phyloP scores from a whole-genome alignment of 2,888 invertebrate species.

The Drosophila cognata region DNA sequence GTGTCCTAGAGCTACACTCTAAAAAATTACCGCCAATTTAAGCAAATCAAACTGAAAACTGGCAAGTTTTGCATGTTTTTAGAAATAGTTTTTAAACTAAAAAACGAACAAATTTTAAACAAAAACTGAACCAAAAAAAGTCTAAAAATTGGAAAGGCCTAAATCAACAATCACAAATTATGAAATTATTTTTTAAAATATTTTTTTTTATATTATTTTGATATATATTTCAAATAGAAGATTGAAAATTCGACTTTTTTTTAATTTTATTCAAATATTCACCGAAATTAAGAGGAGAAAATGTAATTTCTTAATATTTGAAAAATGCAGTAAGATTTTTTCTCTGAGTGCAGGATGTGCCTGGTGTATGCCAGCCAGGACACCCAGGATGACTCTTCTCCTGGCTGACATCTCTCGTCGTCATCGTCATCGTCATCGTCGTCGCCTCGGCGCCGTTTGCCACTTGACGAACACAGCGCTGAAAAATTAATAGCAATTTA shows the following conservation, averaged over 20 bases:
- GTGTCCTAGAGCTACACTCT: conserved; percentile 46
- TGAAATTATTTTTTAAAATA: too few relatives aligned
- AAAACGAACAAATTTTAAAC: too few relatives aligned
- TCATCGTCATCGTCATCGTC: neutral
- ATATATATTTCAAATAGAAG: too few relatives aligned
- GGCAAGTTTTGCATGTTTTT: too few relatives aligned
- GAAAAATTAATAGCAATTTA: conserved; percentile 84
- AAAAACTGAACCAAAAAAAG: too few relatives aligned
- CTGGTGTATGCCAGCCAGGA: neutral
- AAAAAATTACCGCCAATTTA: neutral
- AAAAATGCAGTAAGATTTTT: neutral
- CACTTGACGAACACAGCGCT: conserved; percentile 76
- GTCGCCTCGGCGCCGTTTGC: conserved; percentile 68
- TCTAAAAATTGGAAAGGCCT: too few relatives aligned
- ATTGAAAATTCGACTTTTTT: too few relatives aligned
- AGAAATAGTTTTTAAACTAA: too few relatives aligned
- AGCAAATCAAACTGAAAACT: neutral
- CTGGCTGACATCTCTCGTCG: conserved; percentile 20
- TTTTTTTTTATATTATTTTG: too few relatives aligned
- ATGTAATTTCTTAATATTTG: neutral
- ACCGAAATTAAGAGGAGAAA: neutral
- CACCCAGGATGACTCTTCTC: neutral
- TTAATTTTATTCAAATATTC: too few relatives aligned
- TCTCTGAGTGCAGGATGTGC: neutral
- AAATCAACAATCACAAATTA: too few relatives aligned